Conservation (phyloP, 1,140 invertebrate genomes). For the Pseudachorutes palmiensis region DNA sequence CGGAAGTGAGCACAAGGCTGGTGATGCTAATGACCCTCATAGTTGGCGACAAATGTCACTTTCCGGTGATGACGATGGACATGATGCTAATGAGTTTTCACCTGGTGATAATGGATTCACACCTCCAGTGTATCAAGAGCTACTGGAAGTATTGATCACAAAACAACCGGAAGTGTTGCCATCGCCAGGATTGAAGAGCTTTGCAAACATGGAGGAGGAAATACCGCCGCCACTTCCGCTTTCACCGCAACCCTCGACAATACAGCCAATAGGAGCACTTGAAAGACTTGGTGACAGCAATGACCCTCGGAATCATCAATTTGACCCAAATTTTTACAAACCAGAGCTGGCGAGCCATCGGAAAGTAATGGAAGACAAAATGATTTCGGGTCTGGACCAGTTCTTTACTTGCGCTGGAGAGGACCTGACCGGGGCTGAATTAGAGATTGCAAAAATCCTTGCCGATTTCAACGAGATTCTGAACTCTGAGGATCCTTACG, state of each 20-base stretch:
- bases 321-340: neutral
- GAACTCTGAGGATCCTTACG: slow-evolving; percentile 16
- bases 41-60: too few species aligned
- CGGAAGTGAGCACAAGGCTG: too few species aligned
- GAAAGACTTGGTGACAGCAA: neutral
- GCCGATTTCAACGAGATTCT: slow-evolving; percentile 34
- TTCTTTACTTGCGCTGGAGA: neutral
- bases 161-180: neutral
- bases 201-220: neutral
- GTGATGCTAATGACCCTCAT: too few species aligned
- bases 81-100: neutral
- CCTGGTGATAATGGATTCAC: neutral
- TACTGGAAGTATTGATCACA: too few species aligned
- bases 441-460: slow-evolving; percentile 30
- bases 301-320: neutral
- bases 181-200: neutral
- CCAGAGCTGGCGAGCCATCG: neutral
- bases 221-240: neutral
- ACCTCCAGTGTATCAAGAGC: neutral
- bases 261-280: neutral
- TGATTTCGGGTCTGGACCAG: slow-evolving; percentile 1
- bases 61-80: too few species aligned
- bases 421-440: neutral
- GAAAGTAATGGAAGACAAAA: neutral
- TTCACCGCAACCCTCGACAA: neutral